These are phyloP conservation scores for Odobenus rosmarus DNA, from an alignment of 2,113 vertebrate species.

Conservation along the genomic window DNA sequence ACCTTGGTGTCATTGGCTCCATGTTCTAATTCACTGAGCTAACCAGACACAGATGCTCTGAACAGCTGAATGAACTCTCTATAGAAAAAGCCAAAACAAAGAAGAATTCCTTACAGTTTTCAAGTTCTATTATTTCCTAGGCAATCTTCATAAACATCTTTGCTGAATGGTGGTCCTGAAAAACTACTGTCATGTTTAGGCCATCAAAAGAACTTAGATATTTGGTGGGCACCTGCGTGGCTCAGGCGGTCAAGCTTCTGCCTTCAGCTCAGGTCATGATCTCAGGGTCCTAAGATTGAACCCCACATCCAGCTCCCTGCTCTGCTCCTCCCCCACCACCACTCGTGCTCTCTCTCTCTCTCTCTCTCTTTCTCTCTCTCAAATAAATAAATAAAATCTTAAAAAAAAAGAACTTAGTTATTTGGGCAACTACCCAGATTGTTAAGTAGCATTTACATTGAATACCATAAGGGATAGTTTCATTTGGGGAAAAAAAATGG, in stretches of 20 bases:
- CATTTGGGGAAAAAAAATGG: background rate
- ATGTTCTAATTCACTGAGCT: constrained; percentile 51
- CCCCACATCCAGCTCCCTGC: background rate
- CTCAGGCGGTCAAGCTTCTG: background rate
- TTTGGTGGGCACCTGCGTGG: background rate
- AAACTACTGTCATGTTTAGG: background rate
- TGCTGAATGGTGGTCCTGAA: background rate
- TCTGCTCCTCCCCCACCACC: background rate
- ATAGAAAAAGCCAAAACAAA: background rate
- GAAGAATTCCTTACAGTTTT: background rate
- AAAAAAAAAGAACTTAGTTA: background rate
- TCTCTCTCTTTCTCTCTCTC: no score
- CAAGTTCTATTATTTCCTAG: background rate
- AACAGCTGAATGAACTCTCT: background rate
- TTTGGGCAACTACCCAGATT: background rate
- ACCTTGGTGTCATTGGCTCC: background rate
- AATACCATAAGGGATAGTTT: background rate
- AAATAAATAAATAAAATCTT: background rate
- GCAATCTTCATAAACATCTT: constrained; percentile 45
- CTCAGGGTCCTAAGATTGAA: background rate
- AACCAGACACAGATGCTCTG: constrained; percentile 37
- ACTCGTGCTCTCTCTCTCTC: background rate
- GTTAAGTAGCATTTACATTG: background rate
- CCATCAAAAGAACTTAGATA: background rate
- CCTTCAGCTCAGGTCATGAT: background rate